Percentiles rank a stretch among this genome's conserved stretches.
Evolutionary conservation across 2,113 vertebrate species (phyloP).

Genomic region (Rostratula benghalensis): DNA sequence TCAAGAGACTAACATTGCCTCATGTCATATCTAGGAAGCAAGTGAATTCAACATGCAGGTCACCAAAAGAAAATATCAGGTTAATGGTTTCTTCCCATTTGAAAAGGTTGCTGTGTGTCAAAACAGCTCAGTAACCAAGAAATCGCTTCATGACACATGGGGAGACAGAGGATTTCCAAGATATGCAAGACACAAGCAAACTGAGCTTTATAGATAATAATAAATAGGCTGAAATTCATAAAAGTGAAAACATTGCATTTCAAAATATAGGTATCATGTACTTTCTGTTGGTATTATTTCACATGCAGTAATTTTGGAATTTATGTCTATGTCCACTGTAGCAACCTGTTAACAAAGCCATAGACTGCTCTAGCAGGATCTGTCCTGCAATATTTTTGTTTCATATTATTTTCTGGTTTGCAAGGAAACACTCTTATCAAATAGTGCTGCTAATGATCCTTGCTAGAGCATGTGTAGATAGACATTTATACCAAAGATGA

Average conservation of each 20-base stretch:
- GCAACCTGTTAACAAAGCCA: neutral
- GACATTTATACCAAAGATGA: neutral
- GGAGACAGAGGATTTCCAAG: neutral
- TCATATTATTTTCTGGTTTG: neutral
- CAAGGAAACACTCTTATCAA: neutral
- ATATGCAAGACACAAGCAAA: neutral
- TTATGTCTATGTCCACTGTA: neutral
- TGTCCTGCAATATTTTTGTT: neutral
- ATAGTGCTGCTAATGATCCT: neutral
- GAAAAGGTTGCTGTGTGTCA: neutral
- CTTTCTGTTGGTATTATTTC: neutral
- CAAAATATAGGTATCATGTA: neutral
- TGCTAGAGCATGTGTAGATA: neutral
- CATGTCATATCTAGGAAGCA: neutral
- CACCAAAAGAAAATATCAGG: neutral
- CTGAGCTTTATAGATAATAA: neutral
- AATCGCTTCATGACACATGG: neutral
- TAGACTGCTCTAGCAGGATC: neutral
- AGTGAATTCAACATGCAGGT: neutral
- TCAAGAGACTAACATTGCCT: neutral
- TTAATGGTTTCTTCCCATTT: neutral
- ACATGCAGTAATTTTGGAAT: neutral
- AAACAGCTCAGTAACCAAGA: neutral
- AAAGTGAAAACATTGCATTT: neutral
- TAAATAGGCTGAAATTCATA: neutral